A percentile compares a stretch with the other conserved stretches of the same genome.
Evolutionary conservation across 2,797 vertebrate genomes (phyloP).

Genomic region (Gymnothorax reevesii): DNA sequence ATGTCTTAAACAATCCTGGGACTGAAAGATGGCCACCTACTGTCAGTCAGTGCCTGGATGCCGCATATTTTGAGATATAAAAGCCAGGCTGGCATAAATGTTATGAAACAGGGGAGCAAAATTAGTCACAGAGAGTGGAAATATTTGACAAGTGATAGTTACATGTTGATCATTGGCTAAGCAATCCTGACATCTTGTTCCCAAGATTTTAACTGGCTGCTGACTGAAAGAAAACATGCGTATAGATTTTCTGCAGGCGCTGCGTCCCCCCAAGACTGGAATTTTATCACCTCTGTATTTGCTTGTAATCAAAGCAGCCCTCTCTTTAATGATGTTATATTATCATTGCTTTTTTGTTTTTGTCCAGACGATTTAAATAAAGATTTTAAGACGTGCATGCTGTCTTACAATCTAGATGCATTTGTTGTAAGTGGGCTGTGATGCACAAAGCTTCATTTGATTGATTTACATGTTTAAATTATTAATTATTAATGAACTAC

Average conservation of each 20-base stretch:
- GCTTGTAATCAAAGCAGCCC: neutral
- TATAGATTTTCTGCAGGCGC: neutral
- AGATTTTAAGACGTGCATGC: neutral
- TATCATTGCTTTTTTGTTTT: neutral
- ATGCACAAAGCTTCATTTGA: neutral
- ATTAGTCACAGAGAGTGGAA: neutral
- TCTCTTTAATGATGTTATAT: neutral
- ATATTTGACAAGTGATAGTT: neutral
- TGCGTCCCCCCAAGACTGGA: neutral
- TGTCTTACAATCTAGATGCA: neutral
- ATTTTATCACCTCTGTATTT: neutral
- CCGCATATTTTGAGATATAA: neutral
- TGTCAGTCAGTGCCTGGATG: neutral
- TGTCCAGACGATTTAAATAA: neutral
- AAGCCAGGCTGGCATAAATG: neutral
- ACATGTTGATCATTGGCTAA: neutral
- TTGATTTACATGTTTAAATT: conserved; percentile 42
- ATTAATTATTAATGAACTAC: conserved; percentile 52
- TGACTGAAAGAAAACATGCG: neutral
- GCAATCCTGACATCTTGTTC: neutral
- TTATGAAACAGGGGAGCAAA: neutral
- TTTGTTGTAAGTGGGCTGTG: neutral
- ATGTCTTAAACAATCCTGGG: neutral
- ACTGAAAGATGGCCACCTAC: neutral
- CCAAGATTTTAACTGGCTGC: neutral